Conservation (phyloP, 2,888 invertebrate species). For the Bedellia somnulentella region DNA sequence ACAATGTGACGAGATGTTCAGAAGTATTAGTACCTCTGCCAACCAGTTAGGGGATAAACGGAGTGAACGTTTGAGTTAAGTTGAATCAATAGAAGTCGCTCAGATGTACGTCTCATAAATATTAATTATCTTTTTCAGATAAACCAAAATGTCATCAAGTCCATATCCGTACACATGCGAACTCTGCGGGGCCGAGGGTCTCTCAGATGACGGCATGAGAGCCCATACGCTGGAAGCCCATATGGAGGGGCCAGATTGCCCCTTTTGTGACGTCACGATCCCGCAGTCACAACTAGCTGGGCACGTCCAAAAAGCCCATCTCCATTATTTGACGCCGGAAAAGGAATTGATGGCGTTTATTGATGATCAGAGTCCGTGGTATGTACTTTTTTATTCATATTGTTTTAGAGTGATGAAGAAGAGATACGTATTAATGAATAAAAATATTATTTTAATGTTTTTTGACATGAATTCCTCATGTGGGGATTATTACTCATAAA, state of each 20-base stretch:
- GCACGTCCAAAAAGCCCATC: conserved; percentile 83
- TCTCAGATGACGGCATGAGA: conserved; percentile 78
- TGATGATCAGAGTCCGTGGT: conserved; percentile 69
- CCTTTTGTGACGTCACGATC: conserved; percentile 78
- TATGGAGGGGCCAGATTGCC: conserved; percentile 78
- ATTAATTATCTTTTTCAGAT: conserved; percentile 4
- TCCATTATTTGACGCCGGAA: conserved; percentile 80
- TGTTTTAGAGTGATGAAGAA: too few species aligned
- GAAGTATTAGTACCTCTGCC: too few species aligned
- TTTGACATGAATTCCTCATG: too few species aligned
- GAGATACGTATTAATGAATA: too few species aligned
- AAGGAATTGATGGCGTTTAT: conserved; percentile 77
- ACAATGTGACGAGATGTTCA: too few species aligned
- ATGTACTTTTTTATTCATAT: conserved; percentile 12
- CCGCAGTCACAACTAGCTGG: conserved; percentile 74
- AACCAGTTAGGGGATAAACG: too few species aligned
- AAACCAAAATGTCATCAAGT: conserved; percentile 31
- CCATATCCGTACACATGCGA: conserved; percentile 69
- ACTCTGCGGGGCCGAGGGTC: conserved; percentile 81
- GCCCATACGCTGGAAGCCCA: conserved; percentile 78
- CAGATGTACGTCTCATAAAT: too few species aligned
- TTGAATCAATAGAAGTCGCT: too few species aligned
- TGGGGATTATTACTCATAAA: too few species aligned
- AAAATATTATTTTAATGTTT: too few species aligned
- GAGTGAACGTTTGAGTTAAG: too few species aligned